phyloP scores from a whole-genome alignment of 92 coral and sea anemone genomes.

The Diadumene lineata region DNA sequence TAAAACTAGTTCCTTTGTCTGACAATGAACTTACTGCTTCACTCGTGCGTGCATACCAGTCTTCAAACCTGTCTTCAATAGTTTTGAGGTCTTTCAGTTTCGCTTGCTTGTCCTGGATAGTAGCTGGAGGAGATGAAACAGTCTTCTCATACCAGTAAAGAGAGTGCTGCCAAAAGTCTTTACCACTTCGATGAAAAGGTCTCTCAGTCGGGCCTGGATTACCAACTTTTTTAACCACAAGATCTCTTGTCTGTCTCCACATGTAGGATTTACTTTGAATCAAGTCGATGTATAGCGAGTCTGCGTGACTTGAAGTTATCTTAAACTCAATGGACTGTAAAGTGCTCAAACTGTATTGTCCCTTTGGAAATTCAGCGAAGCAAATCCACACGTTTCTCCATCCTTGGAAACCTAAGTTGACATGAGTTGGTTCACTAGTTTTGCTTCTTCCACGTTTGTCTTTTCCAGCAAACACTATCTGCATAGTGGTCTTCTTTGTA shows the following conservation, averaged over 20 bases:
- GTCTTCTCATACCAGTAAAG: conserved; percentile 9
- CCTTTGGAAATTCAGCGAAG: conserved; percentile 2
- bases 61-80: conserved; percentile 15
- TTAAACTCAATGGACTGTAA: neutral
- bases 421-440: neutral
- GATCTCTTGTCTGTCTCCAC: conserved; percentile 14
- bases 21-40: no score
- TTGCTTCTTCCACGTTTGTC: neutral
- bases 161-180: conserved; percentile 25
- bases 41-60: conserved; percentile 14
- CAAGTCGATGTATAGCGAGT: conserved; percentile 18
- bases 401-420: conserved; percentile 26
- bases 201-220: neutral
- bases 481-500: neutral
- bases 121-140: no score
- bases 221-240: conserved; percentile 9
- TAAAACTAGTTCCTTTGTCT: no score
- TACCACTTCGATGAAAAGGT: no score
- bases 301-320: neutral
- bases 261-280: neutral
- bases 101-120: no score
- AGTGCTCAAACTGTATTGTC: neutral
- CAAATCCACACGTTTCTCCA: conserved; percentile 38
- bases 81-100: neutral
- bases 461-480: conserved; percentile 7